Conservation (phyloP, 2,797 vertebrate species). For the Phalloptychus januarius region DNA sequence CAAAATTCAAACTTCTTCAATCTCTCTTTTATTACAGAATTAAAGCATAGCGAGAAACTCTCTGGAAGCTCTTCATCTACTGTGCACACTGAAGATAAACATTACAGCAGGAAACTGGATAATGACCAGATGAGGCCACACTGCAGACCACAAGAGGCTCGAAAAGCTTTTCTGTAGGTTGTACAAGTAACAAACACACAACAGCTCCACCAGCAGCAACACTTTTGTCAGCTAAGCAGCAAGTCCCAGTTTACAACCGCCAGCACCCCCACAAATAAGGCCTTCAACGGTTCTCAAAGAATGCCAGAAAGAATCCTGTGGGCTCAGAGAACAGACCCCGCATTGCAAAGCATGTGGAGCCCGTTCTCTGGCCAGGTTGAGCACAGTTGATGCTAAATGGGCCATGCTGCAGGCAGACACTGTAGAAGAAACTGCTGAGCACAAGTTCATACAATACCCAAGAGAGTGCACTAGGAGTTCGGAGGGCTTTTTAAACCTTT, state of each 20-base stretch:
- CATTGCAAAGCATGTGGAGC: conserved; percentile 41
- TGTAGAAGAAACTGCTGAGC: conserved; percentile 52
- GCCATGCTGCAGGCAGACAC: conserved; percentile 42
- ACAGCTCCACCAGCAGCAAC: conserved; percentile 1
- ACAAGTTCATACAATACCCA: conserved; percentile 30
- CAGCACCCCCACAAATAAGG: conserved; percentile 24
- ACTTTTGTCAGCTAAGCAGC: conserved; percentile 31
- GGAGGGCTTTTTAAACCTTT: conserved; percentile 28
- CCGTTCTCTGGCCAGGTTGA: conserved; percentile 20
- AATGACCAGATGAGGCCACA: conserved; percentile 45
- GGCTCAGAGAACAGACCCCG: conserved; percentile 24
- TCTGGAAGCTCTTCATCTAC: conserved; percentile 36
- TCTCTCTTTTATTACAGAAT: background rate
- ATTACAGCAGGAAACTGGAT: conserved; percentile 48
- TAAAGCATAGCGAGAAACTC: conserved; percentile 9
- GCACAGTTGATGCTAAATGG: conserved; percentile 46
- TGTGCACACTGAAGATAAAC: conserved; percentile 12
- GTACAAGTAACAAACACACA: conserved; percentile 16
- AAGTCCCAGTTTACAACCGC: background rate
- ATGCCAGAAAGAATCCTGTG: conserved; percentile 36
- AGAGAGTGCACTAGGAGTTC: conserved; percentile 23
- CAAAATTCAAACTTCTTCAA: background rate
- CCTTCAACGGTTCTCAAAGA: conserved; percentile 45
- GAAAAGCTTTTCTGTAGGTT: conserved; percentile 31
- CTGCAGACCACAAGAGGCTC: conserved; percentile 25